A percentile compares a stretch with the other conserved stretches of the same genome.
phyloP scores from a whole-genome alignment of 2,888 invertebrate species.

The Parthenolecanium corni region DNA sequence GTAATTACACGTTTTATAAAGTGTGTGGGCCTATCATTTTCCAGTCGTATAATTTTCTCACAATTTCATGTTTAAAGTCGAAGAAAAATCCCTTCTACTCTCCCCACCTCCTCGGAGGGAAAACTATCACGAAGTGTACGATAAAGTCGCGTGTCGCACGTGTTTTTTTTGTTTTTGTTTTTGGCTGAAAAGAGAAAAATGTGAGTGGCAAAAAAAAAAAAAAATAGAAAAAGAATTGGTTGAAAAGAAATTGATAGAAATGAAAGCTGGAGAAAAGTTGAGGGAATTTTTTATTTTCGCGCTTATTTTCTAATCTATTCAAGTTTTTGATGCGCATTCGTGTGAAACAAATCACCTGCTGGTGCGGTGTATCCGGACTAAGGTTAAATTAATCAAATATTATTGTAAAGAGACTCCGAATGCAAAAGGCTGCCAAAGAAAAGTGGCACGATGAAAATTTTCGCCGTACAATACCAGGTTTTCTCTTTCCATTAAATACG shows the following conservation, averaged over 20 bases:
- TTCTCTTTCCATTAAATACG: constrained; percentile 26
- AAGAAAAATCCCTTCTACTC: not conserved
- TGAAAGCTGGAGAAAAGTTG: constrained; percentile 22
- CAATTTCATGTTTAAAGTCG: too few relatives aligned
- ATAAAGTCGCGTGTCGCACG: constrained; percentile 1
- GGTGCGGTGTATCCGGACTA: constrained; percentile 22
- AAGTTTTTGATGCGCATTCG: constrained; percentile 24
- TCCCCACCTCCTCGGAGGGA: not conserved
- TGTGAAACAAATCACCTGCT: constrained; percentile 27
- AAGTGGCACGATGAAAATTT: constrained; percentile 24
- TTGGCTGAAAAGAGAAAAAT: not conserved
- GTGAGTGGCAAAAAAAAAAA: not conserved
- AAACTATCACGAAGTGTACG: constrained; percentile 1
- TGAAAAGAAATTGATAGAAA: constrained; percentile 11
- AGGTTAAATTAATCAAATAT: constrained; percentile 29
- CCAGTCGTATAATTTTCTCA: too few relatives aligned
- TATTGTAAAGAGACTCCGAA: constrained; percentile 28
- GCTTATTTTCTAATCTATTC: constrained; percentile 27
- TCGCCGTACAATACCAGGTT: constrained; percentile 20
- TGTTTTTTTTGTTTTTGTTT: not conserved
- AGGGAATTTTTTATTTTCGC: not conserved
- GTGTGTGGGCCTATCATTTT: too few relatives aligned
- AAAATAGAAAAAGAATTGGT: not conserved
- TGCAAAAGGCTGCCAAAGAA: constrained; percentile 24
- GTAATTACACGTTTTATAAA: too few relatives aligned